A percentile compares a stretch with the other conserved stretches of the same genome.
phyloP scores from a whole-genome alignment of 2,797 vertebrate genomes.

The Gallinago solitaria region DNA sequence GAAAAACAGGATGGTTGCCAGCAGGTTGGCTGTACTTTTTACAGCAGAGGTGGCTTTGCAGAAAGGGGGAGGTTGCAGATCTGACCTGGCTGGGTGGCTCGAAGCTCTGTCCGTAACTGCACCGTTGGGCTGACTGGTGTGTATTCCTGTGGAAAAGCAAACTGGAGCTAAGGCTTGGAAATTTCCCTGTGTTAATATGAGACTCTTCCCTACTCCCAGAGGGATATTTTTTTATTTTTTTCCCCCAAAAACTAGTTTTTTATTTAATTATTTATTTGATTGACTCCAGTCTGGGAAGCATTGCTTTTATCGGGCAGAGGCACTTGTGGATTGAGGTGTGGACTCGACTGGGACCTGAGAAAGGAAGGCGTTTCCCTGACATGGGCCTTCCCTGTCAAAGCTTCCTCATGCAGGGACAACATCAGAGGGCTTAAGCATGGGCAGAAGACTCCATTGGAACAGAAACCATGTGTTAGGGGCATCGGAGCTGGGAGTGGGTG shows the following conservation, averaged over 20 bases:
- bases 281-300: slow-evolving; percentile 35
- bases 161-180: slow-evolving; percentile 30
- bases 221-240: neutral
- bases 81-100: neutral
- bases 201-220: neutral
- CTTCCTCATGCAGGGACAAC: neutral
- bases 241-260: neutral
- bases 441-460: neutral
- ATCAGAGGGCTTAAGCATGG: neutral
- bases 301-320: slow-evolving; percentile 32
- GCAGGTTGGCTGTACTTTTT: neutral
- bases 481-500: neutral
- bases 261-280: slow-evolving; percentile 71
- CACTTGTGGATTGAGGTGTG: slow-evolving; percentile 1
- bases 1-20: neutral
- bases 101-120: neutral
- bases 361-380: neutral
- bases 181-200: slow-evolving; percentile 20
- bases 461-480: neutral
- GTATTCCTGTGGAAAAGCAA: slow-evolving; percentile 43
- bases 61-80: neutral
- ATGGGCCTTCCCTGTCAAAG: neutral
- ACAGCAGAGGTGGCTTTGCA: neutral
- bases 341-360: neutral
- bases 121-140: slow-evolving; percentile 21